Base-by-base conservation (phyloP, 1,140 invertebrate genomes). In the Pomphorhynchus laevis region DNA sequence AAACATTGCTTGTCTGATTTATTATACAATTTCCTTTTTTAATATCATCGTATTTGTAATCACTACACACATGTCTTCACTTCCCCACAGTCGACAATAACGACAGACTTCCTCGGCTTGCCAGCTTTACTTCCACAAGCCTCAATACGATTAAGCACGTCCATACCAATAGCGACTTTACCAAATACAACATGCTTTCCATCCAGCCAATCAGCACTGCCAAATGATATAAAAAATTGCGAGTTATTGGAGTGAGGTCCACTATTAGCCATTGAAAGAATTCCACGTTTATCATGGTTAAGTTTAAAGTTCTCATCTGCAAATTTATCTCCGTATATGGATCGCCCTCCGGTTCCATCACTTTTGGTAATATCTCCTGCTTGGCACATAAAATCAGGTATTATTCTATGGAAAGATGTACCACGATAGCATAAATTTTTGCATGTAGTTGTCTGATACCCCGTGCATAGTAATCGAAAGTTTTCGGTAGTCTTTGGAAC, bases 161-260 rank as follows among this genome's bases (percentile, higher is more conserved):
- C 25, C n/a, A 27, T 27, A 27, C 25, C 8, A 27, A 27, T 68
- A 24, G 76, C 47, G 40, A 77, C 71, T 61, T 77, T 86, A 50
- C 82, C 84, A 57, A 93, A 80, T 6, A 84, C 69, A 5, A 76
- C 75, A 52, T 93, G 77, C 44, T 72, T 66, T 18, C 72, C 73
- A 62, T 93, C 79, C 17, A 91, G 62, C 80, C 82, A 93, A 39
- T 72, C 72, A 51, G 75, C 72, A 55, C 79, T 80, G 36, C 73
- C 75, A 70, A 86, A 79, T 0, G 71, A 74, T 68, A 93, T 82
- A 52, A 93, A 95, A 61, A 95, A 95, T 52, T 95, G 84, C 18
- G 77, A 86, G 20, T 84, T 84, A 61, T 93, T 95, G 24, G 84
- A 89, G 54, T 93, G 75, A 41, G 53, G 49, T 40, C 72, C 74